These are phyloP conservation scores for Chaetodon trifasciatus DNA, from an alignment of 2,797 vertebrate species.

Conservation along the genomic window DNA sequence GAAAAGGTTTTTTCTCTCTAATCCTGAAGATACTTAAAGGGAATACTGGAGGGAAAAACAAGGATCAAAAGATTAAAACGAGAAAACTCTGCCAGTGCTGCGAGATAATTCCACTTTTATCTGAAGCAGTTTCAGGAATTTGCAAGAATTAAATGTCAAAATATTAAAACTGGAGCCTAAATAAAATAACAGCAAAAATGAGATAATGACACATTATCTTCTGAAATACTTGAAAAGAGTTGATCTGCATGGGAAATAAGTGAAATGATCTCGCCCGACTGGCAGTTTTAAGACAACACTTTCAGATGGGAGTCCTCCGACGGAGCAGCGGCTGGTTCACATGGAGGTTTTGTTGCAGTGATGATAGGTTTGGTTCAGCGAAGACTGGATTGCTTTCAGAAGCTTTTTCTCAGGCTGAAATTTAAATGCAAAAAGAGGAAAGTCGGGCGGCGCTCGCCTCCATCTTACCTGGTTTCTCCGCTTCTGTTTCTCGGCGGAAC, in stretches of 20 bases:
- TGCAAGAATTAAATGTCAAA: conserved; percentile 35
- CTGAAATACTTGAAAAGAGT: conserved; percentile 24
- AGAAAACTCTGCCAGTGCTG: not conserved
- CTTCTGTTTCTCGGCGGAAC: not conserved
- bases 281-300: conserved; percentile 17
- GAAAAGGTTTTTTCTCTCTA: not conserved
- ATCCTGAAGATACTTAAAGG: conserved; percentile 5
- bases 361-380: conserved; percentile 38
- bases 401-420: conserved; percentile 17
- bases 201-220: conserved; percentile 42
- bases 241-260: conserved; percentile 25
- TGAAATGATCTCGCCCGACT: not conserved
- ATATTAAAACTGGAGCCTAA: conserved; percentile 21
- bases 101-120: conserved; percentile 41
- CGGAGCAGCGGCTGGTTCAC: conserved; percentile 5
- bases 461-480: conserved; percentile 5
- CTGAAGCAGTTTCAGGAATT: conserved; percentile 23
- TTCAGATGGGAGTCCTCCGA: conserved; percentile 14
- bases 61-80: conserved; percentile 29
- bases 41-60: not conserved
- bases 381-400: conserved; percentile 17
- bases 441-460: conserved; percentile 1
- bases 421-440: conserved; percentile 26
- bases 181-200: not conserved
- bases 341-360: conserved; percentile 9